phyloP scores from a whole-genome alignment of 1,140 invertebrate genomes.

The Augochlora pura region DNA sequence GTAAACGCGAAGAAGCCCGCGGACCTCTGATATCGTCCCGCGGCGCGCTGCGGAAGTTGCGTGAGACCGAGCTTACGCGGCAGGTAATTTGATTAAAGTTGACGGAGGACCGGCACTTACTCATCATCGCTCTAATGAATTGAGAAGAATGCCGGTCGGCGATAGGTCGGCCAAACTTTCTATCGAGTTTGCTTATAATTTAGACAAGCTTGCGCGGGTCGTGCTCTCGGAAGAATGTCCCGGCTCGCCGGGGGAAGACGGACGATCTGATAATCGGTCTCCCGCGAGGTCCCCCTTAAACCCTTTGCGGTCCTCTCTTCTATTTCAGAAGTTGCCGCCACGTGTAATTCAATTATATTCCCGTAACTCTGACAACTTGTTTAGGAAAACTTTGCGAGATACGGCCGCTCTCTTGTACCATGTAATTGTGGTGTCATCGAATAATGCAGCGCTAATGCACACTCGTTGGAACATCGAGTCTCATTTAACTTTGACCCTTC shows the following conservation, averaged over 20 bases:
- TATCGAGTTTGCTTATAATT: slow-evolving; percentile 1
- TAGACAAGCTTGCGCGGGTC: not conserved
- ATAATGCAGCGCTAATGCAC: too few species aligned
- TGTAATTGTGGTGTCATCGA: too few species aligned
- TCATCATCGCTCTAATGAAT: not conserved
- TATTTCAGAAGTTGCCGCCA: too few species aligned
- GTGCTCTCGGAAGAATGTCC: not conserved
- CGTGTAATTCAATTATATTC: too few species aligned
- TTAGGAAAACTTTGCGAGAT: too few species aligned
- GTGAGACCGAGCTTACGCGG: not conserved
- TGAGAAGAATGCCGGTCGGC: not conserved
- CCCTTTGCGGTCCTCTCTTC: too few species aligned
- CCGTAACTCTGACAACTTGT: too few species aligned
- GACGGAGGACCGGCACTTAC: not conserved
- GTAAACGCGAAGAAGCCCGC: not conserved
- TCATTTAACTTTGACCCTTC: too few species aligned
- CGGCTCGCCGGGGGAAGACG: not conserved
- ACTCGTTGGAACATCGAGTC: too few species aligned
- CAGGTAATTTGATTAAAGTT: slow-evolving; percentile 19
- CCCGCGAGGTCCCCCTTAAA: too few species aligned
- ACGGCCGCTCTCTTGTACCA: too few species aligned
- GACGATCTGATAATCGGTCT: not conserved
- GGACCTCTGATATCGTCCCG: not conserved
- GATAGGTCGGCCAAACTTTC: not conserved
- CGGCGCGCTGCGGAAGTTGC: too few species aligned